Evolutionary conservation across 1,140 invertebrate species (phyloP).

Genomic region (Galleria mellonella): DNA sequence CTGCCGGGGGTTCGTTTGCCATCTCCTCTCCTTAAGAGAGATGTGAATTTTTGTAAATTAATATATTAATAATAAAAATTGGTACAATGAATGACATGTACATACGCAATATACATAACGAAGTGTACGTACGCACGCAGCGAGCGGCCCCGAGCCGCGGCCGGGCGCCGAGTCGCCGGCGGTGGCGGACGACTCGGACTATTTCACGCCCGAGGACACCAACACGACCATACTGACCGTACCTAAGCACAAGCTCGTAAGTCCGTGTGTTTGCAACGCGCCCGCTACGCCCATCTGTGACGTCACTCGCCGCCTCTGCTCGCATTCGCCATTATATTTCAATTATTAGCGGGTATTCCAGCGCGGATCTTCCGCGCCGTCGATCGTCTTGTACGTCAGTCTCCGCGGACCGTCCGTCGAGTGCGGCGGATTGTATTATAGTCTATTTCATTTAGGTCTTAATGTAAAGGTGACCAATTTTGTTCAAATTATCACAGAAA

Average conservation of each 20-base stretch:
- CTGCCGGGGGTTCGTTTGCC: too few species aligned
- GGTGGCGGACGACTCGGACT: slow-evolving; percentile 79
- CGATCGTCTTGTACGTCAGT: too few species aligned
- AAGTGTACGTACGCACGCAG: slow-evolving; percentile 22
- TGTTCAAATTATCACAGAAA: too few species aligned
- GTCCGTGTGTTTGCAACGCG: slow-evolving; percentile 11
- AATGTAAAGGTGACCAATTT: too few species aligned
- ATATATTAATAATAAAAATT: too few species aligned
- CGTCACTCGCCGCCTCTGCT: background rate
- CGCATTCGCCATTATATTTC: background rate
- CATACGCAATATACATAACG: background rate
- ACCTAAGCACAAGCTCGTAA: slow-evolving; percentile 48
- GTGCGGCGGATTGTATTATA: too few species aligned
- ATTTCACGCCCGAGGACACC: slow-evolving; percentile 83
- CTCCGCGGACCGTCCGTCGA: too few species aligned
- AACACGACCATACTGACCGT: slow-evolving; percentile 77
- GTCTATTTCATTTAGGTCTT: too few species aligned
- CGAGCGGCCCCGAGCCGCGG: slow-evolving; percentile 18
- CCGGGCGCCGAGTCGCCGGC: slow-evolving; percentile 30
- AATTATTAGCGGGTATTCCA: too few species aligned
- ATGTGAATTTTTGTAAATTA: too few species aligned
- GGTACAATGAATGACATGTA: background rate
- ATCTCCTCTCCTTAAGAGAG: too few species aligned
- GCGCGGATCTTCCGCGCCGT: too few species aligned
- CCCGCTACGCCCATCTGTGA: background rate